phyloP scores from a whole-genome alignment of 2,113 vertebrate genomes.

The Thoracochromis brauschi region DNA sequence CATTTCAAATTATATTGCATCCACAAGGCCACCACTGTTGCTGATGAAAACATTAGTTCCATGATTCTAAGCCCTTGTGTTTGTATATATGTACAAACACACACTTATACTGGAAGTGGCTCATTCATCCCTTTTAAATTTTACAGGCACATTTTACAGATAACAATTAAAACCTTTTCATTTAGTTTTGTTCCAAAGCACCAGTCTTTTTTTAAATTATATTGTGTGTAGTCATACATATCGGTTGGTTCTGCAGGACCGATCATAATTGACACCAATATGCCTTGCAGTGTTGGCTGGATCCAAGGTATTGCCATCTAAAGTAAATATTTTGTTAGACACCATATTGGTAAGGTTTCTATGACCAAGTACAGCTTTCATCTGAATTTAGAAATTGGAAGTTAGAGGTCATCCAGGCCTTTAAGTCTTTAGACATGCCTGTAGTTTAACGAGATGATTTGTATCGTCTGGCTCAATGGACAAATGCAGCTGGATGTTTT shows the following conservation, averaged over 20 bases:
- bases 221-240: background rate
- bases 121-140: background rate
- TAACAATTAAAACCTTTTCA: background rate
- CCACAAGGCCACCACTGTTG: background rate
- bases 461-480: background rate
- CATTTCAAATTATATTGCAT: background rate
- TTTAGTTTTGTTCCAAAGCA: background rate
- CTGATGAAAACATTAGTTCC: background rate
- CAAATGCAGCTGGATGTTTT: rapidly evolving
- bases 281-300: background rate
- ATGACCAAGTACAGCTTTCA: background rate
- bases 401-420: background rate
- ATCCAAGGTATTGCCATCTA: background rate
- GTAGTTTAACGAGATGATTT: background rate
- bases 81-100: background rate
- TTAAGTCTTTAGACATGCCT: background rate
- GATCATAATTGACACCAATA: rapidly evolving
- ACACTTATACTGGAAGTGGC: background rate
- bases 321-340: background rate
- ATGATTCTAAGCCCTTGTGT: background rate
- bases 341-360: background rate
- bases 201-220: background rate
- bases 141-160: background rate
- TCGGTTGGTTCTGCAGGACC: background rate
- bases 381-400: background rate